Evolutionary conservation across 2,888 invertebrate species (phyloP), one percentile per base, ranked within the genome.

Genomic region (Laothoe populi): DNA sequence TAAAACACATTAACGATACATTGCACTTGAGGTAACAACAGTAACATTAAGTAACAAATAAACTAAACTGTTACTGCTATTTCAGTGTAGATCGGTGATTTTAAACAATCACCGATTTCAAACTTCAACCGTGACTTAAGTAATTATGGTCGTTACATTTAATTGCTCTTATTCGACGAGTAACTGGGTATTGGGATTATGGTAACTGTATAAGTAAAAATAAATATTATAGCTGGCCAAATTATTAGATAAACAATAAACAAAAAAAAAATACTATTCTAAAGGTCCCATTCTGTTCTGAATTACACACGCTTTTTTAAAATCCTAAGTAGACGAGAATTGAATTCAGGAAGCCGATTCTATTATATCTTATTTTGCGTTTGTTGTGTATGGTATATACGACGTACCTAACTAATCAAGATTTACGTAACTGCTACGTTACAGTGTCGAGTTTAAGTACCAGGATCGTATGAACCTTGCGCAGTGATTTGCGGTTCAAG

Each of bases 381-480:
- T 26, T 26, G 2, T 4, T 26, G 5, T 5, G 26, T 26, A 26
- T 26, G 5, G 4, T 26, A 26, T 2, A 26, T 8, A 31, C 31
- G 31, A 31, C n/a, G n/a, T n/a, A n/a, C 31, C 31, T 31, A 31
- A 31, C 31, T 31, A 31, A 31, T 31, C 31, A 31, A 31, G 31
- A 31, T 31, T 31, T 31, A 31, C 5, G 31, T 31, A 31, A 31
- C 31, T 1, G 49, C 31, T 31, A 53, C 19, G 31, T 53, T 16
- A 16, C 11, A 24, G 13, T 31, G 35, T 31, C 11, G 24, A 44
- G 26, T 16, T 58, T 59, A 71, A 69, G 67, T 75, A 74, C 72
- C 63, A 77, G 74, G 74, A 70, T 68, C 61, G 61, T 67, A 79
- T 68, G 64, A 73, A 70, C 65, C 24, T 64, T 10, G 49, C 26